phyloP scores from a whole-genome alignment of 2,888 invertebrate species.

The Nematopogon swammerdamellus region DNA sequence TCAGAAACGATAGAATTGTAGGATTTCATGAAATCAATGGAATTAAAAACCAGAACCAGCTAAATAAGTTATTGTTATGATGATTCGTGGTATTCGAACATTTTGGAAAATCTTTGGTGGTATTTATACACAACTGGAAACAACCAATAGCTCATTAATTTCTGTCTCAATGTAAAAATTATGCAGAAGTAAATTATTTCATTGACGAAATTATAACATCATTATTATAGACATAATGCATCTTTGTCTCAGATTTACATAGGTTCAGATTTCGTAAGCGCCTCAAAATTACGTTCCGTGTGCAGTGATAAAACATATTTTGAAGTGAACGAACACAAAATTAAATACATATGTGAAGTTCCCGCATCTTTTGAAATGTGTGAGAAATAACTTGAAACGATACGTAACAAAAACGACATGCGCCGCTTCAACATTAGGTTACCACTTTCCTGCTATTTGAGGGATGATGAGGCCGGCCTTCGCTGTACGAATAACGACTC shows the following conservation, averaged over 20 bases:
- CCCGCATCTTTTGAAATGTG: no score
- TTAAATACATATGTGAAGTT: no score
- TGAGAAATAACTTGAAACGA: no score
- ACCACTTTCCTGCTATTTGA: no score
- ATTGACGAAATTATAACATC: slow-evolving; percentile 1
- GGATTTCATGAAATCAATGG: slow-evolving; percentile 3
- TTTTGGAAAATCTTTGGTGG: no score
- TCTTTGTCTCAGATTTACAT: slow-evolving; percentile 1
- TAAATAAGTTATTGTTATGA: slow-evolving; percentile 9
- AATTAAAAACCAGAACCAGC: slow-evolving; percentile 10
- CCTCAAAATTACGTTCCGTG: slow-evolving; percentile 1
- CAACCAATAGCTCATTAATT: slow-evolving; percentile 3
- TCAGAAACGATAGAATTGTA: slow-evolving; percentile 1
- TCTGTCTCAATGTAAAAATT: not conserved
- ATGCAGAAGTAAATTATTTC: not conserved
- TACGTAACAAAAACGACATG: no score
- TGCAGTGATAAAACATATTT: slow-evolving; percentile 1
- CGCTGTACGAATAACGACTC: no score
- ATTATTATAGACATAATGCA: not conserved
- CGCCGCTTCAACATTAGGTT: no score
- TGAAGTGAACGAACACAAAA: not conserved
- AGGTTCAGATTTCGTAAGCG: not conserved
- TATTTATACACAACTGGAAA: slow-evolving; percentile 1
- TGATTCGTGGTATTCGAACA: no score
- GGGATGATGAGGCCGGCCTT: no score